Evolutionary conservation across 2,888 invertebrate genomes (phyloP).

Genomic region (Apamea sordens): DNA sequence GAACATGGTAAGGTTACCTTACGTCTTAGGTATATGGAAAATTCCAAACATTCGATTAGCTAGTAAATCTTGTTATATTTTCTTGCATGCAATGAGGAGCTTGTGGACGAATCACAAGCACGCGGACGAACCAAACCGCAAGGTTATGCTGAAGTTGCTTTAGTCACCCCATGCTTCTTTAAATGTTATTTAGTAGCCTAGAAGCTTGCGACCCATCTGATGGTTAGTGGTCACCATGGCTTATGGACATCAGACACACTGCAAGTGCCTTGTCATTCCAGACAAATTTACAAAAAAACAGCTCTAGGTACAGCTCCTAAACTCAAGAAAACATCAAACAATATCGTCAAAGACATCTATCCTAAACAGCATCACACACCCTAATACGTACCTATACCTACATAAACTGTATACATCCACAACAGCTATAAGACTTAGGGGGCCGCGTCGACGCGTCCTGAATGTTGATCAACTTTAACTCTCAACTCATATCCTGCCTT

Average conservation of each 20-base stretch:
- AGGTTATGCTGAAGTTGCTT: too few species aligned
- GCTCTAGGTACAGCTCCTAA: background rate
- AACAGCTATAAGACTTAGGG: slow-evolving; percentile 63
- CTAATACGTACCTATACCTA: slow-evolving; percentile 4
- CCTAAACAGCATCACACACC: slow-evolving; percentile 9
- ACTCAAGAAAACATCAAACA: background rate
- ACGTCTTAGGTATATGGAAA: slow-evolving; percentile 8
- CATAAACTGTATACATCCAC: slow-evolving; percentile 28
- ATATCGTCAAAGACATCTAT: slow-evolving; percentile 3
- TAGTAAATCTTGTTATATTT: background rate
- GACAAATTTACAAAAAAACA: too few species aligned
- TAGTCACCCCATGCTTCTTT: too few species aligned
- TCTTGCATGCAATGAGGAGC: too few species aligned
- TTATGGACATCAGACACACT: too few species aligned
- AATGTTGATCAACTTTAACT: slow-evolving; percentile 74
- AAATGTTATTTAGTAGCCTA: too few species aligned
- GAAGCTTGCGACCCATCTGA: too few species aligned
- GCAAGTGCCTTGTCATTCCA: too few species aligned
- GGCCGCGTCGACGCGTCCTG: slow-evolving; percentile 73
- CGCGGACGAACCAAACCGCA: background rate
- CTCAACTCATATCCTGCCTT: slow-evolving; percentile 81
- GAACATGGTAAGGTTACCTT: background rate
- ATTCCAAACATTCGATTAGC: slow-evolving; percentile 3
- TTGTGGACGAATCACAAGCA: background rate
- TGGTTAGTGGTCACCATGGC: too few species aligned